Evolutionary conservation across 2,113 vertebrate species (phyloP).

Genomic region (Melanotaenia duboulayi): DNA sequence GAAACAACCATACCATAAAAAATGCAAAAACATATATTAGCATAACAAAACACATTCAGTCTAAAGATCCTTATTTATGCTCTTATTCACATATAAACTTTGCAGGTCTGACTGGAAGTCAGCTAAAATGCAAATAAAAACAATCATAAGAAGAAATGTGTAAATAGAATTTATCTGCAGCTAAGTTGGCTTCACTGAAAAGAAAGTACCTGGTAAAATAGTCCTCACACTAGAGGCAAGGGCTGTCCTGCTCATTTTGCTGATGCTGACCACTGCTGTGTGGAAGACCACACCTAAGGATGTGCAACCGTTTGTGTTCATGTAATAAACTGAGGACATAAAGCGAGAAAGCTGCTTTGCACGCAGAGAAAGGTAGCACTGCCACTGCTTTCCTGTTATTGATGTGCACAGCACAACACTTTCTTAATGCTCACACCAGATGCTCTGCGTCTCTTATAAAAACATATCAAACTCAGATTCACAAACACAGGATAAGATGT

Average conservation of each 20-base stretch:
- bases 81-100: neutral
- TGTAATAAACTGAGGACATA: no score
- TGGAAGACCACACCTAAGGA: constrained; percentile 7
- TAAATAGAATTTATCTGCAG: neutral
- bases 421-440: no score
- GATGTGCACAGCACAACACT: no score
- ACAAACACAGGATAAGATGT: no score
- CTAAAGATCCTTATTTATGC: neutral
- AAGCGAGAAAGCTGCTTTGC: neutral
- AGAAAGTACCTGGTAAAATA: no score
- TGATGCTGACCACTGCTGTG: no score
- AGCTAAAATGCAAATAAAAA: neutral
- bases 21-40: neutral
- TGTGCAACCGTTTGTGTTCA: constrained; percentile 13
- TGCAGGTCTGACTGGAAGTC: neutral
- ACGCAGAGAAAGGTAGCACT: no score
- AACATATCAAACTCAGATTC: no score
- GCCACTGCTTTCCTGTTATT: no score
- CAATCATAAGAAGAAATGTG: neutral
- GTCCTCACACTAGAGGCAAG: no score
- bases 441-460: no score
- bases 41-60: neutral
- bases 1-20: neutral
- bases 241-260: neutral
- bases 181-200: no score